A percentile compares a stretch with the other conserved stretches of the same genome.
phyloP scores from a whole-genome alignment of 2,797 vertebrate genomes.

The Chanos chanos region DNA sequence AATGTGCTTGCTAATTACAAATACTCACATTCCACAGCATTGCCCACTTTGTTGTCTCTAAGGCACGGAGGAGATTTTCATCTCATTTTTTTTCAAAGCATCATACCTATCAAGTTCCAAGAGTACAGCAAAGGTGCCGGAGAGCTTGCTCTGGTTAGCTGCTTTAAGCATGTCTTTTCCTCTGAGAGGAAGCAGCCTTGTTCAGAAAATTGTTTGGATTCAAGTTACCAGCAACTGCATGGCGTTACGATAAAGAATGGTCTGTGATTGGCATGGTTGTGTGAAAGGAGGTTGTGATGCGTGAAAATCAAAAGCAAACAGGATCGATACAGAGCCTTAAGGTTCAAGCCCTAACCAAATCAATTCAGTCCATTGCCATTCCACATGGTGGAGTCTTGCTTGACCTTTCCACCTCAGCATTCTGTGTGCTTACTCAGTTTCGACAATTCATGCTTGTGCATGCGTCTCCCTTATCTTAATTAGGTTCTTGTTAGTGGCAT shows the following conservation, averaged over 20 bases:
- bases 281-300: conserved; percentile 21
- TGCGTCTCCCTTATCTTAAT: conserved; percentile 27
- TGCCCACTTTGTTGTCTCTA: conserved; percentile 36
- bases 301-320: conserved; percentile 34
- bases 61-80: too few species aligned
- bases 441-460: conserved; percentile 6
- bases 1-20: conserved; percentile 45
- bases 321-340: conserved; percentile 34
- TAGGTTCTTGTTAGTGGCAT: not conserved
- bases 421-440: not conserved
- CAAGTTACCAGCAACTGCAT: conserved; percentile 11
- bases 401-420: conserved; percentile 28
- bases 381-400: conserved; percentile 12
- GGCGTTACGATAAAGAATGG: conserved; percentile 24
- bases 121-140: not conserved
- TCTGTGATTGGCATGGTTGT: conserved; percentile 31
- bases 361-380: conserved; percentile 31
- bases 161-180: too few species aligned
- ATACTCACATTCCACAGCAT: conserved; percentile 31
- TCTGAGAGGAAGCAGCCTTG: not conserved
- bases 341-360: conserved; percentile 34
- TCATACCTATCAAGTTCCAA: too few species aligned
- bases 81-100: too few species aligned
- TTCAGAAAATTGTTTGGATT: conserved; percentile 5
- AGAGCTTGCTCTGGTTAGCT: too few species aligned